Conservation (phyloP, 2,888 invertebrate species). For the Alitta virens region DNA sequence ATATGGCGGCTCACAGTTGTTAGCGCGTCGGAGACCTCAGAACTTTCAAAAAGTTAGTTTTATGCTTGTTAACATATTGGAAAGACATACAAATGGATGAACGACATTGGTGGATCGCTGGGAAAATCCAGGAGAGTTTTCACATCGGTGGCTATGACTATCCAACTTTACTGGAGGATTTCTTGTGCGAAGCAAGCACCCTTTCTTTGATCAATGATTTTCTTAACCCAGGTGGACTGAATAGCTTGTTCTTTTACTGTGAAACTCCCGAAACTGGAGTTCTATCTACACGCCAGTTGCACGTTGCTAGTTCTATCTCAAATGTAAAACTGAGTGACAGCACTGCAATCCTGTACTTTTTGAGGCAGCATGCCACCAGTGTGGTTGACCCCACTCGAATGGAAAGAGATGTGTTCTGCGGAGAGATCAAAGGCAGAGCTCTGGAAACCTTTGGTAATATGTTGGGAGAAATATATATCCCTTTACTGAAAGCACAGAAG, state of each 20-base stretch:
- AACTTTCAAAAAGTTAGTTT: too few relatives aligned
- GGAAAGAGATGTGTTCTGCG: slow-evolving; percentile 54
- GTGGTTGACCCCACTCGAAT: slow-evolving; percentile 51
- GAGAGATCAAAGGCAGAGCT: slow-evolving; percentile 54
- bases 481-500: slow-evolving; percentile 49
- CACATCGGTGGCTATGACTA: slow-evolving; percentile 52
- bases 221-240: slow-evolving; percentile 48
- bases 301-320: slow-evolving; percentile 47
- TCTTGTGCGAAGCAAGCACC: slow-evolving; percentile 50
- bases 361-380: slow-evolving; percentile 46
- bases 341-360: slow-evolving; percentile 50
- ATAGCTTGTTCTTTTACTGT: slow-evolving; percentile 53
- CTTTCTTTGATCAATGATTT: slow-evolving; percentile 51
- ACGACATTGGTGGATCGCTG: slow-evolving; percentile 58
- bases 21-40: background rate
- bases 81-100: slow-evolving; percentile 51
- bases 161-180: slow-evolving; percentile 52
- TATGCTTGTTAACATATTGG: too few relatives aligned
- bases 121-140: slow-evolving; percentile 56
- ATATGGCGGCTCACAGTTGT: slow-evolving; percentile 8
- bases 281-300: slow-evolving; percentile 41
- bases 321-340: slow-evolving; percentile 45
- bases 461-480: slow-evolving; percentile 53
- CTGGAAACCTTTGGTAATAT: slow-evolving; percentile 49
- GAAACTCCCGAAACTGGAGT: slow-evolving; percentile 42